Evolutionary conservation across 2,888 invertebrate species (phyloP).

Genomic region (Parnassius smintheus): DNA sequence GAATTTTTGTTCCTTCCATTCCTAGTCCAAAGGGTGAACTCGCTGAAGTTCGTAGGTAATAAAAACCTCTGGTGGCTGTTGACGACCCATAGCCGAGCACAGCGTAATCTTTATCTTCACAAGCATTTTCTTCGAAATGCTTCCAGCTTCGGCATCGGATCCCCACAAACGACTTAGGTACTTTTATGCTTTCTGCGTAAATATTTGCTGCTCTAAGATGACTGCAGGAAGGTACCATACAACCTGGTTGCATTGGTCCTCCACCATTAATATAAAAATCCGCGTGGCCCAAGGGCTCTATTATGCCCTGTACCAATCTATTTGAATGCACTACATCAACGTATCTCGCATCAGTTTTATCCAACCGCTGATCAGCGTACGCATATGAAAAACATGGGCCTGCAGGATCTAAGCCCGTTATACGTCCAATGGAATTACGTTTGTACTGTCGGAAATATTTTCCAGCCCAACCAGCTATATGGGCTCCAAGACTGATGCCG

Average conservation of each 20-base stretch:
- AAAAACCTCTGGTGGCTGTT: slow-evolving; percentile 61
- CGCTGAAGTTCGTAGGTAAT: slow-evolving; percentile 64
- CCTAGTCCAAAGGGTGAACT: slow-evolving; percentile 66
- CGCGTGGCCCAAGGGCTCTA: slow-evolving; percentile 84
- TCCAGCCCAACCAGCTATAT: slow-evolving; percentile 77
- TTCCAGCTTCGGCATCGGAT: slow-evolving; percentile 65
- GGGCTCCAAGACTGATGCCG: slow-evolving; percentile 82
- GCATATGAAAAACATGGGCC: slow-evolving; percentile 75
- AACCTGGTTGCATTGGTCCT: slow-evolving; percentile 85
- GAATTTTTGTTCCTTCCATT: slow-evolving; percentile 60
- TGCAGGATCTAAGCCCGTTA: slow-evolving; percentile 75
- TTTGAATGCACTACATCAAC: slow-evolving; percentile 74
- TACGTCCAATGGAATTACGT: slow-evolving; percentile 61
- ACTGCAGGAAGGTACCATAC: slow-evolving; percentile 77
- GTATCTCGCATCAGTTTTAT: slow-evolving; percentile 68
- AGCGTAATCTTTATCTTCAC: slow-evolving; percentile 56
- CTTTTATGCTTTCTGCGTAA: slow-evolving; percentile 64
- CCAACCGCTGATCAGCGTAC: slow-evolving; percentile 64
- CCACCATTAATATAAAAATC: slow-evolving; percentile 89
- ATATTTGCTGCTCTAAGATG: slow-evolving; percentile 71
- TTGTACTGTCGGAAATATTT: slow-evolving; percentile 70
- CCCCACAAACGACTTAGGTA: slow-evolving; percentile 66
- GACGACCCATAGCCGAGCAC: slow-evolving; percentile 74
- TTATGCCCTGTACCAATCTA: slow-evolving; percentile 61
- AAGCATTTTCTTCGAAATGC: slow-evolving; percentile 60